Evolutionary conservation across 2,113 vertebrate species (phyloP), one percentile per base, ranked within the genome.

Genomic region (Struthidea cinerea): DNA sequence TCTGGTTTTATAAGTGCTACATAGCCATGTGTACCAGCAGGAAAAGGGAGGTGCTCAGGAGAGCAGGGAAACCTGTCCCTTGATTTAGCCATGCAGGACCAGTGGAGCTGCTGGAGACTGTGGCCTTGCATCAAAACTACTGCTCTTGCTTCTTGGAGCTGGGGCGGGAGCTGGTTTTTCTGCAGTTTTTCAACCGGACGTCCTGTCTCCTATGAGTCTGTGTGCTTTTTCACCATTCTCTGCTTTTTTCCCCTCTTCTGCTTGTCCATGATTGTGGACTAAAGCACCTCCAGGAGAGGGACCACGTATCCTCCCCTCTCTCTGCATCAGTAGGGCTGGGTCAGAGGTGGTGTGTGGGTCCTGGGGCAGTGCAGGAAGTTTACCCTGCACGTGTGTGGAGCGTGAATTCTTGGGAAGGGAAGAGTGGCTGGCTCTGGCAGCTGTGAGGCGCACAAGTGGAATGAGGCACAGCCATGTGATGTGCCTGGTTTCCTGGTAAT

Each of bases 251-350:
- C 28, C 52, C 7, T 52, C 11, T 12, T 10, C 15, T 71, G 10
- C 57, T 10, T 37, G 24, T n/a, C 59, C 5, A 1, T 13, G 20
- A 64, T 18, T 56, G 30, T 37, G 21, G 52, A 64, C 22, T 47
- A 33, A 69, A 42, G 22, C 13, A 8, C 6, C 6, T 39, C 20
- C 10, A 22, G 49, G 56, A 61, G 39, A 16, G 12, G 9, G 19
- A 23, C 13, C 5, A 0, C 2, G 0, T 6, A 3, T 20, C 44
- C 5, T 73, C 42, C 4, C 1, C 12, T 42, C 21, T 15, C 28
- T 35, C 8, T 28, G 39, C n/a, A 49, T 39, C 39, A 4, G 1
- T 5, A 8, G 8, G 3, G 35, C 39, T 17, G 57, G 47, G 3
- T 55, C 30, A 19, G 42, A 17, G 53, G 13, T 10, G n/a, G 12